Conservation (phyloP, 2,888 invertebrate species). For the Pandemis heparana region DNA sequence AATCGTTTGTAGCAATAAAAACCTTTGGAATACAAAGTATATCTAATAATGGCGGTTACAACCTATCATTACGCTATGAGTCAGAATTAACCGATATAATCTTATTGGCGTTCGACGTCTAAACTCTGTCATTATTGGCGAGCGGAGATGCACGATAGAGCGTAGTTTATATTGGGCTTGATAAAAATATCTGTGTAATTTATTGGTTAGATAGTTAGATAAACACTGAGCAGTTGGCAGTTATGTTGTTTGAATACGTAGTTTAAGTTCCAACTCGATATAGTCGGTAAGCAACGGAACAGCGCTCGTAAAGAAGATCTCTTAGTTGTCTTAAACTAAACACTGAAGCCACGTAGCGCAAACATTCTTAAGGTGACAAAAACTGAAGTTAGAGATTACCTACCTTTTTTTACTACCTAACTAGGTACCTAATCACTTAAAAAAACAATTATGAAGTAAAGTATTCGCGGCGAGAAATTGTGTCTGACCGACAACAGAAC, state of each 20-base stretch:
- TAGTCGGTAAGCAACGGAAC: not conserved
- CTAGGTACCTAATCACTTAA: too few relatives aligned
- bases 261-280: not conserved
- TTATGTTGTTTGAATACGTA: slow-evolving; percentile 6
- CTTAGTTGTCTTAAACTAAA: not conserved
- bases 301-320: not conserved
- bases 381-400: too few relatives aligned
- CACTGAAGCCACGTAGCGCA: too few relatives aligned
- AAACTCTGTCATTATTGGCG: slow-evolving; percentile 55
- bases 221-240: slow-evolving; percentile 19
- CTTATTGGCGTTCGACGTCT: slow-evolving; percentile 53
- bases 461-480: too few relatives aligned
- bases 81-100: slow-evolving; percentile 63
- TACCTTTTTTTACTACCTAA: too few relatives aligned
- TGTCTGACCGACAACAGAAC: too few relatives aligned
- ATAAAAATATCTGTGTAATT: slow-evolving; percentile 42
- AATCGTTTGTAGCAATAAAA: slow-evolving; percentile 58
- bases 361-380: too few relatives aligned
- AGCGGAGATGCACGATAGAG: slow-evolving; percentile 40
- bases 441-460: too few relatives aligned
- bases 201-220: slow-evolving; percentile 29
- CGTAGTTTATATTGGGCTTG: slow-evolving; percentile 39
- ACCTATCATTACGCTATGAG: slow-evolving; percentile 73
- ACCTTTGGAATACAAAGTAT: slow-evolving; percentile 65
- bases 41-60: slow-evolving; percentile 60